Evolutionary conservation across 2,113 vertebrate genomes (phyloP).

Genomic region (Corydoras maculifer): DNA sequence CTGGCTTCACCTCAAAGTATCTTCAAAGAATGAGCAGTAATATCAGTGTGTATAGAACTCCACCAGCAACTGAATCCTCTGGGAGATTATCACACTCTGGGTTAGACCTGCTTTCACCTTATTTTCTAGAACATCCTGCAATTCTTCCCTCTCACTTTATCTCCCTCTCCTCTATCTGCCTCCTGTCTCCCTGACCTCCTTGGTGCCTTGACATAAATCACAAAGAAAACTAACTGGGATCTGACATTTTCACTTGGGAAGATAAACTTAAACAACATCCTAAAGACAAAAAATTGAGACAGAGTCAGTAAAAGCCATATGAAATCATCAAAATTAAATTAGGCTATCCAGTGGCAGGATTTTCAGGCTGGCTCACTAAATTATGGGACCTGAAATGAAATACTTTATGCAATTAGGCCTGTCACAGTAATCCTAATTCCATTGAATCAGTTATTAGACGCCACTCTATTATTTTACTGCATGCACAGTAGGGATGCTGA

Average conservation of each 20-base stretch:
- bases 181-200: conserved; percentile 23
- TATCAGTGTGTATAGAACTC: conserved; percentile 10
- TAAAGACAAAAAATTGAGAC: conserved; percentile 12
- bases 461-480: too few species aligned
- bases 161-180: conserved; percentile 16
- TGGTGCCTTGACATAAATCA: conserved; percentile 35
- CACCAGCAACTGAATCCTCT: conserved; percentile 28
- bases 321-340: background rate
- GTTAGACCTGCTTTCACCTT: conserved; percentile 11
- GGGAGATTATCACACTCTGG: conserved; percentile 19
- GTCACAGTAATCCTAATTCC: background rate
- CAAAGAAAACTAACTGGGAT: conserved; percentile 7
- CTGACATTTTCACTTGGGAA: conserved; percentile 19
- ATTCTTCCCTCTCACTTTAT: conserved; percentile 7
- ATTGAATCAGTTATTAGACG: too few species aligned
- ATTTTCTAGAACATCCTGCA: conserved; percentile 37
- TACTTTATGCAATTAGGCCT: background rate
- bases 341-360: background rate
- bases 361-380: background rate
- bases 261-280: conserved; percentile 9
- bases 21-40: background rate
- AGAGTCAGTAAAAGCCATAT: background rate
- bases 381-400: background rate
- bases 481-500: too few species aligned
- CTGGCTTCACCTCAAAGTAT: background rate